Conservation (phyloP, 2,797 vertebrate species). For the Lates japonicus region DNA sequence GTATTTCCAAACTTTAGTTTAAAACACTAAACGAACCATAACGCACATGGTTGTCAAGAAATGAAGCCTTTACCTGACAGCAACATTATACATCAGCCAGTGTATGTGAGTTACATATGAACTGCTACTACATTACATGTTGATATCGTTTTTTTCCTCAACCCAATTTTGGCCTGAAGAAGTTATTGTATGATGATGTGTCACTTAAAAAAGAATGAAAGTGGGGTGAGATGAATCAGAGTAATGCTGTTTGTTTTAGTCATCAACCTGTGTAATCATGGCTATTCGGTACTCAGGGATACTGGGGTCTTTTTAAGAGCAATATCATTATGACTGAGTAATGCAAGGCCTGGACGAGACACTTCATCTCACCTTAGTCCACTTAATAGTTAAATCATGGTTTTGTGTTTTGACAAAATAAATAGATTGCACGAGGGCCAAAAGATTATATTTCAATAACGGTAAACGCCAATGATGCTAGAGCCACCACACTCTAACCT, state of each 20-base stretch:
- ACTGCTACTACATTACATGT: constrained; percentile 4
- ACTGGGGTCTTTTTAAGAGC: constrained; percentile 59
- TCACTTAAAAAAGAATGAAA: constrained; percentile 43
- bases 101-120: constrained; percentile 4
- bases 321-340: constrained; percentile 67
- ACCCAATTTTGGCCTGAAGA: constrained; percentile 26
- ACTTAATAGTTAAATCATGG: constrained; percentile 73
- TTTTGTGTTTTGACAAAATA: constrained; percentile 66
- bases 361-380: constrained; percentile 71
- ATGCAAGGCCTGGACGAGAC: constrained; percentile 42
- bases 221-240: constrained; percentile 37
- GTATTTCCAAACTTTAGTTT: background rate
- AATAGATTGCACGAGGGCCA: constrained; percentile 12
- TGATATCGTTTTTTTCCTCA: constrained; percentile 19
- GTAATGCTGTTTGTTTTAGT: constrained; percentile 60
- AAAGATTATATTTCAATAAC: constrained; percentile 17
- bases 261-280: constrained; percentile 74
- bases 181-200: constrained; percentile 37
- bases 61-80: constrained; percentile 21
- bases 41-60: background rate
- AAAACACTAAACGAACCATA: constrained; percentile 9
- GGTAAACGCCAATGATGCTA: constrained; percentile 27
- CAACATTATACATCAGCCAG: background rate
- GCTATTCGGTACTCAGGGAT: constrained; percentile 66
- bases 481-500: constrained; percentile 42